phyloP scores from a whole-genome alignment of 2,888 invertebrate genomes.

The Trachelus tabidus region DNA sequence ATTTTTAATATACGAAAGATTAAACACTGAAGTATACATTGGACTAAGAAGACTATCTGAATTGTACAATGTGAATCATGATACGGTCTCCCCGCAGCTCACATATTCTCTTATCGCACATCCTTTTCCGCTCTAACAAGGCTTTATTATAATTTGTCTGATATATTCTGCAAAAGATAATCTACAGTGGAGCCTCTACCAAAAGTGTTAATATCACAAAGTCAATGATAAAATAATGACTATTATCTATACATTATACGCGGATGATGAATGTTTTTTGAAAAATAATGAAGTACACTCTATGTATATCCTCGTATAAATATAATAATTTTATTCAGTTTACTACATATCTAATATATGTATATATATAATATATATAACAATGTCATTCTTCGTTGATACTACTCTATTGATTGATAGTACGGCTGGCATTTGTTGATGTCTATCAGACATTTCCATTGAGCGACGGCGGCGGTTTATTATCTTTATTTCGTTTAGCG shows the following conservation, averaged over 20 bases:
- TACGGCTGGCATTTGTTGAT: background rate
- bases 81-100: background rate
- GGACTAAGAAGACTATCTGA: background rate
- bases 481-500: conserved; percentile 56
- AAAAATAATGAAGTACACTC: background rate
- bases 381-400: background rate
- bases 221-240: background rate
- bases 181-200: background rate
- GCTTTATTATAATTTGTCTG: background rate
- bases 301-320: background rate
- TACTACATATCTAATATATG: background rate
- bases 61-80: background rate
- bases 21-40: background rate
- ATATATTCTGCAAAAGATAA: background rate
- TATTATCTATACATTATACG: background rate
- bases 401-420: background rate
- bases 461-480: conserved; percentile 34
- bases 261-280: background rate
- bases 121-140: background rate
- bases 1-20: background rate
- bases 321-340: background rate
- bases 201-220: background rate
- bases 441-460: conserved; percentile 27
- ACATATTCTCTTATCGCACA: background rate
- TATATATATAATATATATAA: conserved; percentile 4